Evolutionary conservation across 2,797 vertebrate genomes (phyloP), one percentile per base, ranked within the genome.

Genomic region (Remorina albescens): DNA sequence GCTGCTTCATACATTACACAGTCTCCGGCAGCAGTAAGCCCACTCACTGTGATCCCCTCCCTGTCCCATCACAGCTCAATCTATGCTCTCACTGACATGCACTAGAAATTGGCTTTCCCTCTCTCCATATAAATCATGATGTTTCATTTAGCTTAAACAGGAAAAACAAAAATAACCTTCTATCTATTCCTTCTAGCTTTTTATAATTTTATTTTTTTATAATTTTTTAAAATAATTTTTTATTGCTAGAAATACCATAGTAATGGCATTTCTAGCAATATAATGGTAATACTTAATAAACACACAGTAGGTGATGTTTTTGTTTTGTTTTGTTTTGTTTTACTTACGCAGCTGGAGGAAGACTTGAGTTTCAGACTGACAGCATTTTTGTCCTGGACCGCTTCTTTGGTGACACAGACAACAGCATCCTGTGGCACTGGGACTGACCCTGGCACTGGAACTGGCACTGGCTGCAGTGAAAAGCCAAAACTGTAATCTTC

Each of bases 291-390:
- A 15, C 2, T 10, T 25, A n/a, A 19, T 16, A 54, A 36, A n/a
- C 11, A 50, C 12, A 23, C 8, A 55, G 7, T 34, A 21, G 1
- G 8, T 21, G 3, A 5, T 56, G 57, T 46, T 73, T 67, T 73
- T 12, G n/a, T n/a, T n/a, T n/a, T n/a, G n/a, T n/a, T n/a, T n/a
- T n/a, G n/a, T n/a, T n/a, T n/a, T n/a, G n/a, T n/a, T 84, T 32
- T 71, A 91, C 95, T 94, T 88, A 95, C 95, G 81, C 95, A 95
- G 61, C 5, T 91, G 81, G 93, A 92, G 1, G 71, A 19, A 6
- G 71, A 39, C 66, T 88, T 91, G 34, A 95, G 91, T 64, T 89
- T 93, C 53, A 95, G 88, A 68, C 30, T 90, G 82, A 95, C 88
- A 5, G 90, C 88, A 0, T 92, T 89, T 88, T 88, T 94, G 83